Percentiles rank a stretch among this genome's conserved stretches.
Evolutionary conservation across 2,888 invertebrate species (phyloP).

Genomic region (Parapristionchus giblindavisi): DNA sequence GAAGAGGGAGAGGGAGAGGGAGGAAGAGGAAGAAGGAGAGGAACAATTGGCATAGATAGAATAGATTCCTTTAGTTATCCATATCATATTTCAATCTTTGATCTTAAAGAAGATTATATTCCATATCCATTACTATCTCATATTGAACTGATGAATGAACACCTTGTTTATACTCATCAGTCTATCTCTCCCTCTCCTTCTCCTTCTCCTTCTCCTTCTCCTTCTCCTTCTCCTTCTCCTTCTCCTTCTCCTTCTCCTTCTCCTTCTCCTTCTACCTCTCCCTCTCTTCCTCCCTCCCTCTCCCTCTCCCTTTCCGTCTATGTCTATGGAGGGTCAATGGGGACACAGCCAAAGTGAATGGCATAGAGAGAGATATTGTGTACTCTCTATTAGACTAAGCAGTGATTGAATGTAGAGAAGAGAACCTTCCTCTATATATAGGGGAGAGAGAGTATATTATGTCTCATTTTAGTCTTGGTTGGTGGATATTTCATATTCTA

Average conservation of each 20-base stretch:
- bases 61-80: background rate
- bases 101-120: too few species aligned
- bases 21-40: background rate
- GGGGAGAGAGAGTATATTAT: too few species aligned
- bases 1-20: background rate
- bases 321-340: background rate
- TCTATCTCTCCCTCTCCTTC: background rate
- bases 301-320: background rate
- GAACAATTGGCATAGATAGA: background rate
- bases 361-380: constrained; percentile 12
- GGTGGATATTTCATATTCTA: too few species aligned
- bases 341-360: background rate
- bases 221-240: background rate
- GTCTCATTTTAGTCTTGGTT: too few species aligned
- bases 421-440: background rate
- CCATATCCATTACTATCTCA: too few species aligned
- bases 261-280: too few species aligned
- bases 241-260: background rate
- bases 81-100: too few species aligned
- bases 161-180: constrained; percentile 12
- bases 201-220: background rate
- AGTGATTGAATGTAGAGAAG: background rate
- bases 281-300: constrained; percentile 2
- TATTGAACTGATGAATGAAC: too few species aligned
- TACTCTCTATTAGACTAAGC: constrained; percentile 1